These are phyloP conservation scores for Sinelater perroti DNA, from an alignment of 2,888 invertebrate species.

Conservation along the genomic window DNA sequence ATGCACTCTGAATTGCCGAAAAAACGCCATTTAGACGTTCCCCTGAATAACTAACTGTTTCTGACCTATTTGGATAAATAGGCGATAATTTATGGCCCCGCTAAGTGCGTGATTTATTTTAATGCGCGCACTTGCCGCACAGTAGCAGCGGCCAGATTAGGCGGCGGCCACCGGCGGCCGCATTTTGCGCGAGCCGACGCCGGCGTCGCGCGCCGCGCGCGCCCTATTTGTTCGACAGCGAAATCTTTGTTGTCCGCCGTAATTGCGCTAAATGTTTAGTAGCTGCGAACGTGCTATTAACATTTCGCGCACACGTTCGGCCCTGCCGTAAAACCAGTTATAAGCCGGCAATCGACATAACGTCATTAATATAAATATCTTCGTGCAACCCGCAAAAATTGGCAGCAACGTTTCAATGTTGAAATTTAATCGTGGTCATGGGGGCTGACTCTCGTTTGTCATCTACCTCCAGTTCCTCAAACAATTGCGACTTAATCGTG, in stretches of 20 bases:
- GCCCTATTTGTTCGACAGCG: constrained; percentile 17
- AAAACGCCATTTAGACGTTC: constrained; percentile 45
- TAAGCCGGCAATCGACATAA: not conserved
- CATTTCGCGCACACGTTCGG: not conserved
- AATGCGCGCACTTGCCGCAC: constrained; percentile 40
- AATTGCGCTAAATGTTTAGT: constrained; percentile 8
- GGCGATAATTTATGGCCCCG: constrained; percentile 53
- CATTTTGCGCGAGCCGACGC: constrained; percentile 17
- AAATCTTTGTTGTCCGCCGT: constrained; percentile 7
- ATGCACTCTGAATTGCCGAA: constrained; percentile 55
- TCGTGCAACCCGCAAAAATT: too few relatives aligned
- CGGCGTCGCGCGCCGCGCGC: too few relatives aligned
- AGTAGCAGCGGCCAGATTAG: constrained; percentile 18
- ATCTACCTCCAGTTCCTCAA: too few relatives aligned
- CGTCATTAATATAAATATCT: constrained; percentile 8
- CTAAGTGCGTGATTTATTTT: constrained; percentile 40
- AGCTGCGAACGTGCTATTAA: not conserved
- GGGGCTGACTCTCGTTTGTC: too few relatives aligned
- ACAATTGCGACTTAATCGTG: too few relatives aligned
- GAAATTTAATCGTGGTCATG: too few relatives aligned
- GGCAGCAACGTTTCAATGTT: too few relatives aligned
- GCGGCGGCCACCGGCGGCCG: too few relatives aligned
- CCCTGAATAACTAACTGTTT: constrained; percentile 56
- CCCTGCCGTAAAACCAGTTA: not conserved
- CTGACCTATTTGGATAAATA: constrained; percentile 56